Evolutionary conservation across 1,140 invertebrate species (phyloP), one percentile per base, ranked within the genome.

Genomic region (Epicauta chinensis): DNA sequence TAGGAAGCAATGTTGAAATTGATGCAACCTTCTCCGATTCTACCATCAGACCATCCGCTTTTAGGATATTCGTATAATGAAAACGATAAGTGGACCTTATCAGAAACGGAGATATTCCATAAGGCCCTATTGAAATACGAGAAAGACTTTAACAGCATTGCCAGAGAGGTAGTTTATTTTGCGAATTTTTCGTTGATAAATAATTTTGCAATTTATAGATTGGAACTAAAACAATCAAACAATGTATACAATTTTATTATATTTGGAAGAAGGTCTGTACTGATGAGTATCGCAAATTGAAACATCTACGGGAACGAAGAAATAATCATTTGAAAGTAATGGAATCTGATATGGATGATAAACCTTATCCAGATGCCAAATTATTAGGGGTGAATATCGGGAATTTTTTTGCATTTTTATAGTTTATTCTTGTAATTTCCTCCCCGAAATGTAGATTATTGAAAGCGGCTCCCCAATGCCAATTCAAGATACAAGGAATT

Each of bases 211-310:
- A 51, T 37, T 73, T 73, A 34, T 69, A 92, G 87, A 76, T 95
- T 63, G 80, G 79, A 62, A 87, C 84, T 15, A 98, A 98, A 78
- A 81, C 86, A 38, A 83, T 86, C 3, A 94, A 92, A 66, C 91
- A 98, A 66, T 98, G 95, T 76, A 79, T 98, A 60, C 91, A 96
- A 75, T 97, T 98, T 74, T 98, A 98, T 73, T 98, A 98, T 71
- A 81, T 97, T 60, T 99, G 96, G 96, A 99, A 98, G 74, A 94
- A 94, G 73, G 81, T 93, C 11, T 94, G 91, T 60, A 84, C 87
- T 45, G 89, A 94, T 67, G 91, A 89, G 59, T 87, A 89, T 64
- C 81, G 81, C 62, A 75, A 78, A 53, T 64, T 88, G 23, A 74
- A 84, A 55, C 53, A 60, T 15, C 39, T 60, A 9, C 58, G 63